A percentile compares a stretch with the other conserved stretches of the same genome.
These are phyloP conservation scores for Clarias fuscus DNA, from an alignment of 2,797 vertebrate genomes.

Conservation along the genomic window DNA sequence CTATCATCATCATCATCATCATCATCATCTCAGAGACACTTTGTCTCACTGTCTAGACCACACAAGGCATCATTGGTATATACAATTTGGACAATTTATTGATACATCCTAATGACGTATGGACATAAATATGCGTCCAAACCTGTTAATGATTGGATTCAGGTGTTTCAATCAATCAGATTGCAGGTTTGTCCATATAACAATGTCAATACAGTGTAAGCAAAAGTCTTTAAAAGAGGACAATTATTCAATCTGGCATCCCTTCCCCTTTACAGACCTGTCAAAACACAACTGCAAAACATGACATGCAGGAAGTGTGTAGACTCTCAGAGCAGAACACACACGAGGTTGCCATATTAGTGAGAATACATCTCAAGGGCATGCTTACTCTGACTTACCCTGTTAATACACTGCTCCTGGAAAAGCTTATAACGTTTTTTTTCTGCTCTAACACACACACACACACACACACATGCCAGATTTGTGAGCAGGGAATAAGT, in stretches of 20 bases:
- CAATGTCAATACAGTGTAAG: no score
- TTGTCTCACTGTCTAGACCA: not conserved
- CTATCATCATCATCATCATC: not conserved
- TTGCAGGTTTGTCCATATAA: no score
- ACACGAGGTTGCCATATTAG: not conserved
- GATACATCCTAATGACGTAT: no score
- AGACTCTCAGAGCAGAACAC: not conserved
- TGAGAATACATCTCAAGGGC: not conserved
- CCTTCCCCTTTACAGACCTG: not conserved
- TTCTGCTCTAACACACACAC: not conserved
- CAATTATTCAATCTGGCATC: not conserved
- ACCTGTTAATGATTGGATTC: no score
- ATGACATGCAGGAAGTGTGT: slow-evolving; percentile 4
- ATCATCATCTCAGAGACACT: not conserved
- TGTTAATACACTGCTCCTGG: not conserved
- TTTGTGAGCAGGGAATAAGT: not conserved
- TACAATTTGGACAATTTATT: not conserved
- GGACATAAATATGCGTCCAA: no score
- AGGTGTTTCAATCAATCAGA: no score
- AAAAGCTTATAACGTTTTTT: not conserved
- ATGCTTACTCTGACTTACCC: no score
- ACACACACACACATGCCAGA: not conserved
- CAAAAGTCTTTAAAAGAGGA: not conserved
- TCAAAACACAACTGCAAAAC: slow-evolving; percentile 23
- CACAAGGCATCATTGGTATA: not conserved